These are phyloP conservation scores for Wiebesia pumilae DNA, from an alignment of 1,140 invertebrate species.

Conservation along the genomic window DNA sequence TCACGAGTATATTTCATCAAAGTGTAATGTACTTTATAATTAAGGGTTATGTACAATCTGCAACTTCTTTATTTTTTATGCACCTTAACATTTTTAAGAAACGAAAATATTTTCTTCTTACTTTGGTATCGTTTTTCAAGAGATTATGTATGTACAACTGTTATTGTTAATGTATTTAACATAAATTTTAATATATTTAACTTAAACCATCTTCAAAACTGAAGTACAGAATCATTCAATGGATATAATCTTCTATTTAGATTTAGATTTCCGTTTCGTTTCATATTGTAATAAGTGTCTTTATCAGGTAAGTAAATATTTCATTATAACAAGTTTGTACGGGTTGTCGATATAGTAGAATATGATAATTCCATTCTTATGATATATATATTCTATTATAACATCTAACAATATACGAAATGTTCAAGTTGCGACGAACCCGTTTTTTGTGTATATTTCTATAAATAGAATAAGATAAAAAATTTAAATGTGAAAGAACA, in stretches of 20 bases:
- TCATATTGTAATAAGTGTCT: neutral
- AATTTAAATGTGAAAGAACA: neutral
- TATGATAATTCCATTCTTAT: slow-evolving; percentile 8
- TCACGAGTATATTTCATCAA: neutral
- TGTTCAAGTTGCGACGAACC: slow-evolving; percentile 37
- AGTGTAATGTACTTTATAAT: neutral
- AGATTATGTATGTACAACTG: neutral
- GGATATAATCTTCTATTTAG: neutral
- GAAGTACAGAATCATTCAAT: neutral
- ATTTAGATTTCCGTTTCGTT: neutral
- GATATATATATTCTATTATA: neutral
- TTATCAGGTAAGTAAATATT: neutral
- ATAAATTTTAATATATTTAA: no score
- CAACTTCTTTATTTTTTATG: neutral
- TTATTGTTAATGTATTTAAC: no score
- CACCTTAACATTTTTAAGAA: neutral
- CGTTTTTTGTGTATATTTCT: slow-evolving; percentile 6
- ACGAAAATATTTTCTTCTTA: neutral
- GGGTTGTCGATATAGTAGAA: neutral
- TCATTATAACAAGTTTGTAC: neutral
- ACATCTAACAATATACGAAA: slow-evolving; percentile 12
- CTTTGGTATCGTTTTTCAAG: neutral
- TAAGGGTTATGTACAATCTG: neutral
- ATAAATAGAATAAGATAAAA: neutral
- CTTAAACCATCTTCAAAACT: neutral